Conservation (phyloP, 2,888 invertebrate species). For the Harmothoe impar region DNA sequence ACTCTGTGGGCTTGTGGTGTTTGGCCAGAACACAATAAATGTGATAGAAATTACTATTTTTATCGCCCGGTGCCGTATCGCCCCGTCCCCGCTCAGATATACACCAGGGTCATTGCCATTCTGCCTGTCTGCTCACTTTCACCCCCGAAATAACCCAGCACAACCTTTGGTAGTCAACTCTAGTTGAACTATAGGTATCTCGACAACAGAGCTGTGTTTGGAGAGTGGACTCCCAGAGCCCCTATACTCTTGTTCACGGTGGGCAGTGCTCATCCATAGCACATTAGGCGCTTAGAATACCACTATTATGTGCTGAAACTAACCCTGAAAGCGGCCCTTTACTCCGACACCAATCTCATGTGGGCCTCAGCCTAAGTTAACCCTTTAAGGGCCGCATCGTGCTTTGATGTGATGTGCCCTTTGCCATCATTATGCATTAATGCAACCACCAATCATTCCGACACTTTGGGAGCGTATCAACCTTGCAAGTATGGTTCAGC, state of each 20-base stretch:
- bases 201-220: not conserved
- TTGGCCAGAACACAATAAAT: not conserved
- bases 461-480: too few relatives aligned
- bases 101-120: not conserved
- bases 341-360: not conserved
- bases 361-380: not conserved
- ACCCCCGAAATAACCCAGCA: not conserved
- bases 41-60: conserved; percentile 36
- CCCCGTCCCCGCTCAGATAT: not conserved
- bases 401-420: too few relatives aligned
- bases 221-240: not conserved
- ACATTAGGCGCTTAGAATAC: not conserved
- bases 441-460: too few relatives aligned
- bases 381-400: not conserved
- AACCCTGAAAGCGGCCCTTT: not conserved
- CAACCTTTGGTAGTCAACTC: not conserved
- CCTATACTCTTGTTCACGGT: not conserved
- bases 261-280: not conserved
- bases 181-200: not conserved
- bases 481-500: too few relatives aligned
- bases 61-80: not conserved
- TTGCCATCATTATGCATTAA: too few relatives aligned
- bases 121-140: not conserved
- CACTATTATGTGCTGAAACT: conserved; percentile 13
- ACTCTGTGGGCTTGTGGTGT: conserved; percentile 14